These are phyloP conservation scores for Macrophya annulata DNA, from an alignment of 2,888 invertebrate species.

Conservation along the genomic window DNA sequence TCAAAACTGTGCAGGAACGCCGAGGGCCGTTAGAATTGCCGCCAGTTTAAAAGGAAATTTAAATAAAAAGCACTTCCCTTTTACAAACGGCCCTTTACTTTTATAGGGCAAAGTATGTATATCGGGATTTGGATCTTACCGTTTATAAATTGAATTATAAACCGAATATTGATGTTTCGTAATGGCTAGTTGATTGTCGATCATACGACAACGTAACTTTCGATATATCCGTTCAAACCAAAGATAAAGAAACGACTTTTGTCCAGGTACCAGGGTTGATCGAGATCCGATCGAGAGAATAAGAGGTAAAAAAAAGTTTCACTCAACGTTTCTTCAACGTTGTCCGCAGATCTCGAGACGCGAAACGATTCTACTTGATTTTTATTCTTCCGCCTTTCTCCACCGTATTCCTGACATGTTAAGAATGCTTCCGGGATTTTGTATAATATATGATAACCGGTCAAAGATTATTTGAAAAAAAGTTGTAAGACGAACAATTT, in stretches of 20 bases:
- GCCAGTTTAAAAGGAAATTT: conserved; percentile 38
- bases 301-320: not conserved
- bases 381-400: conserved; percentile 37
- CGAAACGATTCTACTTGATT: not conserved
- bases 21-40: not conserved
- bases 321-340: not conserved
- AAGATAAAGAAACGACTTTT: conserved; percentile 36
- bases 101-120: not conserved
- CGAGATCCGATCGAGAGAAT: conserved; percentile 43
- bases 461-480: not conserved
- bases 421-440: not conserved
- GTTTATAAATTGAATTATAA: conserved; percentile 17
- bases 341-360: not conserved
- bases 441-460: not conserved
- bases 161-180: conserved; percentile 48
- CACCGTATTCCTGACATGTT: not conserved
- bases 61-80: not conserved
- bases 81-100: not conserved
- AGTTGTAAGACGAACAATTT: not conserved
- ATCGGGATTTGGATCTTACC: not conserved
- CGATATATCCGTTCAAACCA: not conserved
- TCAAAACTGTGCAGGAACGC: not conserved
- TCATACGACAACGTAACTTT: not conserved
- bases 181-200: conserved; percentile 46
- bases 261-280: conserved; percentile 6